Evolutionary conservation across 2,797 vertebrate species (phyloP).

Genomic region (Enteromius anoplus): DNA sequence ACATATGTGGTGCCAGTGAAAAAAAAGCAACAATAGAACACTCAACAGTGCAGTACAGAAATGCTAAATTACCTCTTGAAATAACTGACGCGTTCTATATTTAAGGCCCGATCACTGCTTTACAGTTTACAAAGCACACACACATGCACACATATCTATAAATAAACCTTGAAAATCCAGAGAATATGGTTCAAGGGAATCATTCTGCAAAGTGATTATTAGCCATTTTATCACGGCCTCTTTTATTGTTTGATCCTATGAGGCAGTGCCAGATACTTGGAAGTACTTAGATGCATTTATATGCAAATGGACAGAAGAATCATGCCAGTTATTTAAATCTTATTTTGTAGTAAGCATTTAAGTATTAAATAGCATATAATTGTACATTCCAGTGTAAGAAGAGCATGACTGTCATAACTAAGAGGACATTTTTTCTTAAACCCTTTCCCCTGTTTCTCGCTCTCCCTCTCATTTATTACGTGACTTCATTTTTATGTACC

Average conservation of each 20-base stretch:
- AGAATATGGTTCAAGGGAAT: conserved; percentile 22
- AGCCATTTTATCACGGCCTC: conserved; percentile 11
- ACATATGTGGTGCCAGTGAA: not conserved
- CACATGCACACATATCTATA: not conserved
- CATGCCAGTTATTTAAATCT: conserved; percentile 33
- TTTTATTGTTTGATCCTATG: conserved; percentile 31
- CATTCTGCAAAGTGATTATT: conserved; percentile 3
- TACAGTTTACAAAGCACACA: conserved; percentile 1
- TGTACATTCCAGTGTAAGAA: conserved; percentile 7
- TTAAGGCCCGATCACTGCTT: conserved; percentile 9
- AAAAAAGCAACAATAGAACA: not conserved
- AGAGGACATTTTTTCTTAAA: conserved; percentile 17
- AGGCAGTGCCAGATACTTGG: not conserved
- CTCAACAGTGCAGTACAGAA: not conserved
- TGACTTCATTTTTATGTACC: conserved; percentile 57
- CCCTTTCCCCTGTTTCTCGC: not conserved
- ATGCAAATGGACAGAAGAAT: conserved; percentile 20
- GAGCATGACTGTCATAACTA: conserved; percentile 38
- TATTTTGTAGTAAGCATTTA: conserved; percentile 31
- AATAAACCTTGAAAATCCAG: conserved; percentile 25
- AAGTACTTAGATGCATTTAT: conserved; percentile 37
- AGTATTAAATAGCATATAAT: conserved; percentile 38
- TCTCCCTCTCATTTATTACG: conserved; percentile 48
- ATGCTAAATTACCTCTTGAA: not conserved
- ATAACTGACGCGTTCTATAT: not conserved